These are phyloP conservation scores for Contarinia nasturtii DNA, from an alignment of 1,140 invertebrate genomes.

Conservation along the genomic window DNA sequence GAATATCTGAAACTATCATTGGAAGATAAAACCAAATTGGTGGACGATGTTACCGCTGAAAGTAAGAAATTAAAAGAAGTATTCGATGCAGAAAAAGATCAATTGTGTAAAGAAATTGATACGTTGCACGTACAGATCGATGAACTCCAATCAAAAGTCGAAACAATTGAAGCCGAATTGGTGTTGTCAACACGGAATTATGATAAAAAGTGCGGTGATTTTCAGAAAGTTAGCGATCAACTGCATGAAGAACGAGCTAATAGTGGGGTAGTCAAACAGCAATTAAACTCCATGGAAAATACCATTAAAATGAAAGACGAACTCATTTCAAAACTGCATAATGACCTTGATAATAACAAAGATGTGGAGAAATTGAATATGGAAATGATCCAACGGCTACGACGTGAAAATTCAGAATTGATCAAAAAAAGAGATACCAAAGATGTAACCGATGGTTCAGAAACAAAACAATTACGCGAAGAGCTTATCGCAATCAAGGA, in stretches of 20 bases:
- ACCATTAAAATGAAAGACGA: constrained; percentile 2
- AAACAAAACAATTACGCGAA: neutral
- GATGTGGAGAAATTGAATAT: constrained; percentile 13
- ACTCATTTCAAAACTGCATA: constrained; percentile 10
- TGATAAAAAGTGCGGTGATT: neutral
- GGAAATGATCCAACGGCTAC: neutral
- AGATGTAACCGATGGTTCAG: neutral
- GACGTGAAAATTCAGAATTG: neutral
- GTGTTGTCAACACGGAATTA: neutral
- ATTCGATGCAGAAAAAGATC: constrained; percentile 17
- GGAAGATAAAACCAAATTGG: constrained; percentile 17
- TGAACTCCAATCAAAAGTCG: neutral
- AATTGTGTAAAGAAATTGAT: constrained; percentile 27
- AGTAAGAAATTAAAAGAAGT: constrained; percentile 18
- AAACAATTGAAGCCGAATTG: neutral
- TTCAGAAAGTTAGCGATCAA: neutral
- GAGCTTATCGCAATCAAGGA: neutral
- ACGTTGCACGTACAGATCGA: constrained; percentile 25
- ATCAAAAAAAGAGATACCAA: no score
- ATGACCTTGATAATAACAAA: constrained; percentile 8
- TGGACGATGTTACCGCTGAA: constrained; percentile 10
- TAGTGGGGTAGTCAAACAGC: neutral
- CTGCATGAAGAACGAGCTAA: neutral
- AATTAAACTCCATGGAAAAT: neutral
- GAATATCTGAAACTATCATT: neutral